phyloP scores from a whole-genome alignment of 2,113 vertebrate species.

The Cepphus grylle region DNA sequence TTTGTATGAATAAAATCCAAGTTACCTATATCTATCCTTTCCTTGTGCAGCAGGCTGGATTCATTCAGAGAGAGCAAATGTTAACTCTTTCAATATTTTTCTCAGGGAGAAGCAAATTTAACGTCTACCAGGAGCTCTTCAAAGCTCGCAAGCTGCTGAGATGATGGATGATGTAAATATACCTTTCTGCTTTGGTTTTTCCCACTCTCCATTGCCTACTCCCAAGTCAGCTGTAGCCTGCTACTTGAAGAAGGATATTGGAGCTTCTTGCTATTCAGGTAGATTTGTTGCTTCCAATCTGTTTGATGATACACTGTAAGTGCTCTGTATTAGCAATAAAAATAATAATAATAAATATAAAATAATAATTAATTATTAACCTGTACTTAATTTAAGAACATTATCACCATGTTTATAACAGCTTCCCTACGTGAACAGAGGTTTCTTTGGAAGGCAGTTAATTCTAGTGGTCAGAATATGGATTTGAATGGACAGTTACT shows the following conservation, averaged over 20 bases:
- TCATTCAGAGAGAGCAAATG: not conserved
- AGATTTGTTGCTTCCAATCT: not conserved
- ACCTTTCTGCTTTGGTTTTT: accelerated
- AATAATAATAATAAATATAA: not conserved
- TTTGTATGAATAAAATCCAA: not conserved
- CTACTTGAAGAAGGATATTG: not conserved
- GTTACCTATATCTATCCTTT: not conserved
- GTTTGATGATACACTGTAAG: not conserved
- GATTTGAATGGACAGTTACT: not conserved
- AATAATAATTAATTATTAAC: not conserved
- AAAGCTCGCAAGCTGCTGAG: not conserved
- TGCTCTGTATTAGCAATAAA: not conserved
- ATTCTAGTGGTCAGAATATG: not conserved
- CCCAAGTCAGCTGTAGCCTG: not conserved
- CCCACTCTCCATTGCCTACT: not conserved
- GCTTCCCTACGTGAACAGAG: not conserved
- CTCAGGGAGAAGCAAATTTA: not conserved
- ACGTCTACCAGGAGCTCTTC: not conserved
- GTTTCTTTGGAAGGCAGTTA: not conserved
- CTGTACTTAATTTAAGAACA: not conserved
- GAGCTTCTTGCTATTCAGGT: not conserved
- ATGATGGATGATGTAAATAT: not conserved
- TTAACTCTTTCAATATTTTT: not conserved
- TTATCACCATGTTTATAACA: not conserved
- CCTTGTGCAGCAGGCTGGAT: not conserved